A percentile compares a stretch with the other conserved stretches of the same genome.
These are phyloP conservation scores for Parus major DNA, from an alignment of 2,113 vertebrate species.

Conservation along the genomic window DNA sequence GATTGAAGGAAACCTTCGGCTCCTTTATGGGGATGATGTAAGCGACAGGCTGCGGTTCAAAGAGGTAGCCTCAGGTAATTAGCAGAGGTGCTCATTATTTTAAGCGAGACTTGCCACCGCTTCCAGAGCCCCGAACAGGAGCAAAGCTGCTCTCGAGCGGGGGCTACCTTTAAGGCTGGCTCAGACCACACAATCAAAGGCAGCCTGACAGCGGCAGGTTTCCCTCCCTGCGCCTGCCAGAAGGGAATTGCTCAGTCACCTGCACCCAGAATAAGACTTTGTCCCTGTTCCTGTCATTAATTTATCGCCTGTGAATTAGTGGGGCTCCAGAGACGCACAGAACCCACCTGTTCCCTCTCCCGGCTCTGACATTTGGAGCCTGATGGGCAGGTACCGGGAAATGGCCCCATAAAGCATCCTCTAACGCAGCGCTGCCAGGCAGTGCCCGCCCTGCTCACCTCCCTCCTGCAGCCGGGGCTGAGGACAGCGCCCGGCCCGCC, in stretches of 20 bases:
- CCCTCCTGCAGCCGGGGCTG: neutral
- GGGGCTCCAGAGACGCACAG: slow-evolving; percentile 39
- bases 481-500: rapidly evolving
- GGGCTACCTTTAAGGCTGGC: neutral
- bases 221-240: neutral
- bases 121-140: neutral
- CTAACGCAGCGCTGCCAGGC: neutral
- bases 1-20: neutral
- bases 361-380: slow-evolving; percentile 69
- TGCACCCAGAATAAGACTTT: slow-evolving; percentile 7
- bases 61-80: neutral
- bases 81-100: neutral
- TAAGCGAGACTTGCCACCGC: neutral
- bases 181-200: neutral
- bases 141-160: rapidly evolving
- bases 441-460: neutral
- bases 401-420: slow-evolving; percentile 35
- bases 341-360: slow-evolving; percentile 63
- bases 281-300: neutral
- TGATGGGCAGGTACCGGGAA: neutral
- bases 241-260: slow-evolving; percentile 22
- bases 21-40: neutral
- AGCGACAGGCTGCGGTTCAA: neutral
- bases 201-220: neutral
- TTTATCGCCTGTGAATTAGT: slow-evolving; percentile 41